Conservation (phyloP, 2,797 vertebrate genomes). For the Xerus rutilus region DNA sequence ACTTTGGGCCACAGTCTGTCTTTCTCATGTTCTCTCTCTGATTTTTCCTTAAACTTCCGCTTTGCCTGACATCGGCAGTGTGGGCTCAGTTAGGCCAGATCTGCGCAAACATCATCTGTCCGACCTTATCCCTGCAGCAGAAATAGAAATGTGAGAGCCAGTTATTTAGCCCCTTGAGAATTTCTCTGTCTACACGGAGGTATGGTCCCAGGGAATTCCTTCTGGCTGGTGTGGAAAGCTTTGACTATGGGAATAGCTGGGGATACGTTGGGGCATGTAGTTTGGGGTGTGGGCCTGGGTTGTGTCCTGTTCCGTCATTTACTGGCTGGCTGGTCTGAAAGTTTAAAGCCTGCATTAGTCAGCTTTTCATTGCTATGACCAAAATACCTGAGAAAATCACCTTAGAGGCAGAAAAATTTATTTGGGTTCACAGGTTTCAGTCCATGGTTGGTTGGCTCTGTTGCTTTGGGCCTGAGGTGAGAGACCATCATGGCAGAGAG, state of each 20-base stretch:
- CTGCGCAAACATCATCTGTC: background rate
- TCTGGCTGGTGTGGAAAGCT: background rate
- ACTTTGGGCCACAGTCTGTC: background rate
- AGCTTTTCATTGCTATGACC: background rate
- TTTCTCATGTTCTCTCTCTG: background rate
- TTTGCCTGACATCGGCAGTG: background rate
- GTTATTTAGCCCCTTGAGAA: background rate
- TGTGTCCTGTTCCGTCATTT: background rate
- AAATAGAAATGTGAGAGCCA: background rate
- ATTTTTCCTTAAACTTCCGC: constrained; percentile 32
- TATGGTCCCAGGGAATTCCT: background rate
- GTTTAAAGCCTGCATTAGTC: background rate
- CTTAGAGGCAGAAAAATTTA: background rate
- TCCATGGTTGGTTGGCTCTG: background rate
- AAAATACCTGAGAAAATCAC: background rate
- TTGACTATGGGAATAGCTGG: background rate
- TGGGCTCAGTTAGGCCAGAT: background rate
- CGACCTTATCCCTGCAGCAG: background rate
- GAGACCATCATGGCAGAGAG: background rate
- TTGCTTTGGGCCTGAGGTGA: background rate
- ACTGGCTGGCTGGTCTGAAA: background rate
- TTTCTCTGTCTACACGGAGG: background rate
- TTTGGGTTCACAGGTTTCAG: background rate
- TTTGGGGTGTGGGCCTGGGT: background rate
- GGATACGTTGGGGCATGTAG: background rate